These are phyloP conservation scores for Tapirus terrestris DNA, from an alignment of 2,113 vertebrate species.

Conservation along the genomic window DNA sequence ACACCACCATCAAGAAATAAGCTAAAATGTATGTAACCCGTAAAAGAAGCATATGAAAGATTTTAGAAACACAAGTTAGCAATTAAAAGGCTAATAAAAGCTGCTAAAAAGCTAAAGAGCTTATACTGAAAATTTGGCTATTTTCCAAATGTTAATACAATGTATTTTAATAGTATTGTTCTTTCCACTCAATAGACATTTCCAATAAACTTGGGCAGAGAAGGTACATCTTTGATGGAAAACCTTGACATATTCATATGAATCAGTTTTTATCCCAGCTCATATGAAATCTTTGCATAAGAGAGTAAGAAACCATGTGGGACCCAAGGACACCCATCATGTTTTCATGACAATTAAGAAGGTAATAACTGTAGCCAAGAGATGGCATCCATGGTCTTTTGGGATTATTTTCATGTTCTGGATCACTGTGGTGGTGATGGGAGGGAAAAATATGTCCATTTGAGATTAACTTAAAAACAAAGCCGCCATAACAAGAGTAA, in stretches of 20 bases:
- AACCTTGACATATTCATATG: not conserved
- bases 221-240: not conserved
- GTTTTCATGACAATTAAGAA: not conserved
- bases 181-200: not conserved
- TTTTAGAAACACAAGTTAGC: not conserved
- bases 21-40: not conserved
- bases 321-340: not conserved
- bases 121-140: not conserved
- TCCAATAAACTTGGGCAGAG: not conserved
- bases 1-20: not conserved
- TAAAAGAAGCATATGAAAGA: not conserved
- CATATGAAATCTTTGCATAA: too few species aligned
- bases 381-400: rapidly evolving
- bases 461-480: not conserved
- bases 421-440: rapidly evolving
- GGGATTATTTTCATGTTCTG: not conserved
- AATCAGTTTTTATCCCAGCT: not conserved
- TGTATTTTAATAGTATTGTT: not conserved
- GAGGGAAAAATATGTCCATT: rapidly evolving
- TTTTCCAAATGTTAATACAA: not conserved
- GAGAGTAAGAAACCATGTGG: too few species aligned
- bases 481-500: rapidly evolving
- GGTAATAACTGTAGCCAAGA: not conserved
- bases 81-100: not conserved
- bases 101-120: not conserved